Conservation (phyloP, 2,888 invertebrate species). For the Atrina japonica region DNA sequence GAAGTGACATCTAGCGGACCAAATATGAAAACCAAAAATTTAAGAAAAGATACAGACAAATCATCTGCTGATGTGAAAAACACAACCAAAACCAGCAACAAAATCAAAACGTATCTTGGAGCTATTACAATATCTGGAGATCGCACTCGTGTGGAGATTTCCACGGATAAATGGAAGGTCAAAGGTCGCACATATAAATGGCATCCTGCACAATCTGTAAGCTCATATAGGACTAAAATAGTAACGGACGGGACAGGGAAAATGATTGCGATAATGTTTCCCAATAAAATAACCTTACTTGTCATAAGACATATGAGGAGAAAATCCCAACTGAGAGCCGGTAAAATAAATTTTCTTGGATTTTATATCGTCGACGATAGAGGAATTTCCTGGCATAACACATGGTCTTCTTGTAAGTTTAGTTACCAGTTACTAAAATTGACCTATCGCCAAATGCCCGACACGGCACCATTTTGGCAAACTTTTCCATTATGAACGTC, state of each 20-base stretch:
- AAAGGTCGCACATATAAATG: slow-evolving; percentile 32
- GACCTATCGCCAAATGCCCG: too few species aligned
- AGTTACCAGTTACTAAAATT: too few species aligned
- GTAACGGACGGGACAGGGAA: slow-evolving; percentile 57
- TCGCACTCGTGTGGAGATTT: slow-evolving; percentile 23
- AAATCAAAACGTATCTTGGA: slow-evolving; percentile 60
- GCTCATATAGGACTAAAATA: slow-evolving; percentile 56
- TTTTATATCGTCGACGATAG: slow-evolving; percentile 61
- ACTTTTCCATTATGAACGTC: too few species aligned
- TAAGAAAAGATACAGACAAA: neutral
- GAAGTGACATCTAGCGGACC: slow-evolving; percentile 47
- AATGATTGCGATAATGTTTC: slow-evolving; percentile 59
- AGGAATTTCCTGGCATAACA: slow-evolving; percentile 61
- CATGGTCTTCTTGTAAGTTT: slow-evolving; percentile 62
- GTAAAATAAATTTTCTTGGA: slow-evolving; percentile 61
- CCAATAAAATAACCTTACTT: slow-evolving; percentile 55
- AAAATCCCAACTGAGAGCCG: slow-evolving; percentile 44
- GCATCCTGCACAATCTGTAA: slow-evolving; percentile 38
- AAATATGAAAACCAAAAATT: neutral
- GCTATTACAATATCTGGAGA: slow-evolving; percentile 48
- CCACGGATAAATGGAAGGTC: slow-evolving; percentile 32
- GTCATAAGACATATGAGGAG: slow-evolving; percentile 58
- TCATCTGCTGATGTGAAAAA: neutral
- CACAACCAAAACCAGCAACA: slow-evolving; percentile 24
- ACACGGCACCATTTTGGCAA: too few species aligned